Base-by-base conservation (phyloP, 2,888 invertebrate genomes). In the Lypha dubia region DNA sequence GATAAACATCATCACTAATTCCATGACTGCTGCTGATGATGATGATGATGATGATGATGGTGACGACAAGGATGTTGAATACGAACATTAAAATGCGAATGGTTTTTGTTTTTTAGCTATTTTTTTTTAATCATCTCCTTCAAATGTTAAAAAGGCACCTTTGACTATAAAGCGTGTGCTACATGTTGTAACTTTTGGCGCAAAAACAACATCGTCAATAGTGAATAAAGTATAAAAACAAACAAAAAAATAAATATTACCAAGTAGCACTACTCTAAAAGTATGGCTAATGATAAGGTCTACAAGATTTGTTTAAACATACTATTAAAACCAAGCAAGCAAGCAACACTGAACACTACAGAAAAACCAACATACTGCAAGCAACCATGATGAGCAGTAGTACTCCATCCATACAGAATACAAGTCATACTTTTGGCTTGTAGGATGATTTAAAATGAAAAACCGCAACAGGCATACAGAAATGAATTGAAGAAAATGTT, bases 221-320 rank as follows among this genome's bases (percentile, higher is more conserved):
- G n/a, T n/a, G 11, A 17, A 22, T 41, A 15, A 32, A 35, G 35
- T 46, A 51, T 35, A 35, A 15, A n/a, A 9, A 20, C 15, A 38
- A 24, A 38, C 53, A 51, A 62, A 65, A 32, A 70, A 22, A 0
- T 22, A 67, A 58, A n/a, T 32, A 46, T 22, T 38, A 44, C 67
- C 71, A 77, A 84, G 80, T 84, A 81, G 80, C 84, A 70, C 67
- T 80, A 74, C 84, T 81, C 74, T 70, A 77, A 81, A 81, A 81
- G 80, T 81, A 81, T 77, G 77, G 74, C 77, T 84, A 77, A 81
- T 84, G 84, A 84, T 81, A 84, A 84, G 77, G 84, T 81, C 84
- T 81, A 84, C 84, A 84, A 81, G 80, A 84, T 84, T 81, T 84
- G 80, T 77, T 81, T 77, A 70, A 84, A 81, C 80, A 77, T 77